phyloP scores from a whole-genome alignment of 2,797 vertebrate species.

The Australoheros facetus region DNA sequence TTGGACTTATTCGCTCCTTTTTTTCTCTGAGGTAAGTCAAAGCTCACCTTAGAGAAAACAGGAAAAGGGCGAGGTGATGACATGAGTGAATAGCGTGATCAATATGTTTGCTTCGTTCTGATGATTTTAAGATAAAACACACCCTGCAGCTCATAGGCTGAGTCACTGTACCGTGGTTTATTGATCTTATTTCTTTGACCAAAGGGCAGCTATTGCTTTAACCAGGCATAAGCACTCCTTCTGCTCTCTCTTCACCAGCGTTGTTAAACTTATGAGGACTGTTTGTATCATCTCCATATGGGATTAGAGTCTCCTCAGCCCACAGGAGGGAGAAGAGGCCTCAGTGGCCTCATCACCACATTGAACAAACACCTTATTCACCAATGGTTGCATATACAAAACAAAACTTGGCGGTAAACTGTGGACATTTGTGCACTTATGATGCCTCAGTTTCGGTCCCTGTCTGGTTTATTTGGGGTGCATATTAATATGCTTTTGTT shows the following conservation, averaged over 20 bases:
- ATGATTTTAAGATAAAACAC: constrained; percentile 46
- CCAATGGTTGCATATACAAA: constrained; percentile 5
- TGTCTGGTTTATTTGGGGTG: neutral
- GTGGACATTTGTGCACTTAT: neutral
- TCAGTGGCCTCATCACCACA: constrained; percentile 63
- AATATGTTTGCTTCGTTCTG: constrained; percentile 41
- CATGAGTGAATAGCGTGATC: constrained; percentile 34
- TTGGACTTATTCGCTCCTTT: neutral
- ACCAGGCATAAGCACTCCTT: constrained; percentile 7
- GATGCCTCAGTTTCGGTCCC: neutral
- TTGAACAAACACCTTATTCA: constrained; percentile 55
- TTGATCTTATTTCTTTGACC: constrained; percentile 42
- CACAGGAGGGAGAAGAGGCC: constrained; percentile 38
- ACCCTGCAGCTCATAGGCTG: constrained; percentile 21
- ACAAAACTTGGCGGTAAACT: neutral
- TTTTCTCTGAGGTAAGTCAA: neutral
- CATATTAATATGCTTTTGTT: neutral
- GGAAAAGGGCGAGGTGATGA: constrained; percentile 16
- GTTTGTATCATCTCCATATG: constrained; percentile 59
- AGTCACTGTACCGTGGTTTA: constrained; percentile 31
- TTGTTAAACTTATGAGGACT: constrained; percentile 14
- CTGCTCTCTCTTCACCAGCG: neutral
- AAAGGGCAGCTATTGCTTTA: constrained; percentile 24
- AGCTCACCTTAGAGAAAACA: constrained; percentile 4
- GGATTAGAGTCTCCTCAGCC: constrained; percentile 34